Conservation (phyloP, 2,888 invertebrate genomes). For the Arge pagana region DNA sequence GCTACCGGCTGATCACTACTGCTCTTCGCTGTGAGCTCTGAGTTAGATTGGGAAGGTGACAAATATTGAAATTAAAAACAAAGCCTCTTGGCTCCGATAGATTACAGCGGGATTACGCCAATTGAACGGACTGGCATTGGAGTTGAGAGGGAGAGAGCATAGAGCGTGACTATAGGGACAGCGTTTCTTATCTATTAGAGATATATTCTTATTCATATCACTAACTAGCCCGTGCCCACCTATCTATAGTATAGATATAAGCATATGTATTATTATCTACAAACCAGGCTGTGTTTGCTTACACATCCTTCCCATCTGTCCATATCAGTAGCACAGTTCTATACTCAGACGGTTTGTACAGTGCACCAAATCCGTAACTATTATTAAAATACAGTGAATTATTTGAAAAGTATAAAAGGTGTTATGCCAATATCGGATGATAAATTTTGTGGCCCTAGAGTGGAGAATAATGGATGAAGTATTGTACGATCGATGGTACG, state of each 20-base stretch:
- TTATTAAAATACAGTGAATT: conserved; percentile 4
- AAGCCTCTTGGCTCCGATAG: too few relatives aligned
- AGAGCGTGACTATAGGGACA: background rate
- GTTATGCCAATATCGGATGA: too few relatives aligned
- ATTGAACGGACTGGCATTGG: too few relatives aligned
- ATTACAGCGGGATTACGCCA: too few relatives aligned
- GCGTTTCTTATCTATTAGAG: conserved; percentile 21
- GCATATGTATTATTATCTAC: conserved; percentile 21
- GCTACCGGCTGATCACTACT: too few relatives aligned
- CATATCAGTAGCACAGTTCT: conserved; percentile 19
- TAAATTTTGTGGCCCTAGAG: too few relatives aligned
- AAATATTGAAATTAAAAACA: too few relatives aligned
- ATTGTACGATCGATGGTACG: too few relatives aligned
- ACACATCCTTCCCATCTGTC: conserved; percentile 21
- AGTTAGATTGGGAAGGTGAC: too few relatives aligned
- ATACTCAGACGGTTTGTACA: conserved; percentile 5
- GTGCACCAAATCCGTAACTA: background rate
- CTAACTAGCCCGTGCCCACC: conserved; percentile 17
- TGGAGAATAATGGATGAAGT: too few relatives aligned
- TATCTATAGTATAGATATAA: conserved; percentile 6
- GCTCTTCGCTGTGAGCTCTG: too few relatives aligned
- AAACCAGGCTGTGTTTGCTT: conserved; percentile 18
- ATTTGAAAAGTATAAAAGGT: conserved; percentile 4
- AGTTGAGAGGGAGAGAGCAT: background rate
- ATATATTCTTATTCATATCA: conserved; percentile 24